Evolutionary conservation across 2,113 vertebrate species (phyloP).

Genomic region (Bettongia penicillata): DNA sequence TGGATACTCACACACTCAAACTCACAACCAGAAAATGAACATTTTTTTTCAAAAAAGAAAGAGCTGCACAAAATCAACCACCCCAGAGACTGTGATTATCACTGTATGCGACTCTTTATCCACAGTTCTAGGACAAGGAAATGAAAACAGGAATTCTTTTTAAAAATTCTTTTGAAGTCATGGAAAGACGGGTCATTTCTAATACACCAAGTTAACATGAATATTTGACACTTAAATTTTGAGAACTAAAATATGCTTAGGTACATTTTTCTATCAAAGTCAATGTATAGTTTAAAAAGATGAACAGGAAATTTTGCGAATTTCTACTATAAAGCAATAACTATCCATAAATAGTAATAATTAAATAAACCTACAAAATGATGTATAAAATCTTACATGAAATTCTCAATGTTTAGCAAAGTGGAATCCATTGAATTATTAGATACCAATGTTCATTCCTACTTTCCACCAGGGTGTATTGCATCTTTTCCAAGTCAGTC

Average conservation of each 20-base stretch:
- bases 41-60: no score
- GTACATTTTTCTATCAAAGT: background rate
- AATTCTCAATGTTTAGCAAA: no score
- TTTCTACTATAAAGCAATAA: background rate
- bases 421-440: no score
- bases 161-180: background rate
- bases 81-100: background rate
- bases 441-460: no score
- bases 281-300: background rate
- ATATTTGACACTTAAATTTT: background rate
- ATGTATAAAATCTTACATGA: no score
- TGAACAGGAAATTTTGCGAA: background rate
- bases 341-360: background rate
- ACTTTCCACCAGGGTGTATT: no score
- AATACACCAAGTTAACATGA: background rate
- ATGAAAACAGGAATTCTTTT: background rate
- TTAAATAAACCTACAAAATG: background rate
- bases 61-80: background rate
- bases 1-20: background rate
- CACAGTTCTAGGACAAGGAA: background rate
- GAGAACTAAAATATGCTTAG: background rate
- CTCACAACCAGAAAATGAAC: background rate
- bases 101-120: background rate
- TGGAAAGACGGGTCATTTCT: background rate
- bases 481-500: no score